These are phyloP conservation scores for Aspiorhynchus laticeps DNA, from an alignment of 2,113 vertebrate species.

Conservation along the genomic window DNA sequence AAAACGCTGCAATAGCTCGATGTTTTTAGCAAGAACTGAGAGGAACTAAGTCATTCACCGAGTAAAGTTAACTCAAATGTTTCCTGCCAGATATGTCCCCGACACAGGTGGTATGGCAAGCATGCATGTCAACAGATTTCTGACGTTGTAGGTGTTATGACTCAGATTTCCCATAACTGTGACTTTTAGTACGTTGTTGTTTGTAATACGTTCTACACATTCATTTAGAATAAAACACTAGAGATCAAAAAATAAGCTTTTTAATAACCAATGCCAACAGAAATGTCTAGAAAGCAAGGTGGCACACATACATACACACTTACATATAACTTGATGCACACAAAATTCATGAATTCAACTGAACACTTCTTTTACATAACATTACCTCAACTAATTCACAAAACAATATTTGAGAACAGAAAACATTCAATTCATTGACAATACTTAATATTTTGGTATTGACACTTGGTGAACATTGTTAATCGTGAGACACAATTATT, in stretches of 20 bases:
- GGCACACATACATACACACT: neutral
- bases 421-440: neutral
- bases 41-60: neutral
- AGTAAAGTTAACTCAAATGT: neutral
- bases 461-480: neutral
- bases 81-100: constrained; percentile 2
- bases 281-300: neutral
- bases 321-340: neutral
- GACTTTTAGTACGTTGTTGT: neutral
- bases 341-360: neutral
- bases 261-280: neutral
- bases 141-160: constrained; percentile 41
- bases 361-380: neutral
- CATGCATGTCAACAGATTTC: constrained; percentile 17
- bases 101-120: constrained; percentile 12
- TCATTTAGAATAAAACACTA: neutral
- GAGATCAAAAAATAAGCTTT: neutral
- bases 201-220: neutral
- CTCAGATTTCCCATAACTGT: constrained; percentile 2
- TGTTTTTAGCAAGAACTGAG: neutral
- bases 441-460: neutral
- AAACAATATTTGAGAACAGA: neutral
- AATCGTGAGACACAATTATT: neutral
- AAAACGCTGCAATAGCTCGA: neutral
- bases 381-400: neutral